Base-by-base conservation (phyloP, 2,113 vertebrate species). In the Gallinago jamesoni region DNA sequence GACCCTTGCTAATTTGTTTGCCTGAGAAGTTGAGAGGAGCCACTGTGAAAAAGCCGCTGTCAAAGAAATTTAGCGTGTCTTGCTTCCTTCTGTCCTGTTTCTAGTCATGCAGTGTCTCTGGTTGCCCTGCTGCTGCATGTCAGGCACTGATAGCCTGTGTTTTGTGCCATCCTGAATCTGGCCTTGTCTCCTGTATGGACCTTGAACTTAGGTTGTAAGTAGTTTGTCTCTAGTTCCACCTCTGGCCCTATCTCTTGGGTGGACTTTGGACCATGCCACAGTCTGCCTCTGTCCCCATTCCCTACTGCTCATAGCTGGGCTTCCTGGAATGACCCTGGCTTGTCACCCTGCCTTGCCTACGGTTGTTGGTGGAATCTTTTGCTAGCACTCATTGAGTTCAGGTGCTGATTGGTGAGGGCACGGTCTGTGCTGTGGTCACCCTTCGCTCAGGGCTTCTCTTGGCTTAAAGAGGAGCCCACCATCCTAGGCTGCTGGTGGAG, bases 381-480 rank as follows among this genome's bases (percentile, higher is more conserved):
- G 60, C 25, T 35, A 39, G 35, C 60, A 39, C 39, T 41, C 62
- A 41, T 18, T 41, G 27, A 41, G 37, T 27, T 43, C 63, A 66
- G 63, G 39, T 66, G 63, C 63, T 43, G 63, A 28, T 31, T 14
- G 28, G 39, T 64, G 62, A 64, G 39, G 62, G 27, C 37, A 41
- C 8, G 62, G 27, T 27, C n/a, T 56, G 55, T 1, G 27, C 14
- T 62, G 14, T 55, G 66, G 35, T n/a, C 35, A 39, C 24, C 39
- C 23, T 27, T 23, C 12, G 53, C 47, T 55, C 39, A 6, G 56
- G 66, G 31, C 30, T 85, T 7, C 31, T 3, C 24, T 37, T 57
- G 4, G 21, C 64, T 73, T 45, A 23, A 0, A 2, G 37, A 53
- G 33, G 8, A 77, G 16, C 37, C 28, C 2, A 0, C 27, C 28